Evolutionary conservation across 1,140 invertebrate genomes (phyloP).

Genomic region (Agrypnia vestita): DNA sequence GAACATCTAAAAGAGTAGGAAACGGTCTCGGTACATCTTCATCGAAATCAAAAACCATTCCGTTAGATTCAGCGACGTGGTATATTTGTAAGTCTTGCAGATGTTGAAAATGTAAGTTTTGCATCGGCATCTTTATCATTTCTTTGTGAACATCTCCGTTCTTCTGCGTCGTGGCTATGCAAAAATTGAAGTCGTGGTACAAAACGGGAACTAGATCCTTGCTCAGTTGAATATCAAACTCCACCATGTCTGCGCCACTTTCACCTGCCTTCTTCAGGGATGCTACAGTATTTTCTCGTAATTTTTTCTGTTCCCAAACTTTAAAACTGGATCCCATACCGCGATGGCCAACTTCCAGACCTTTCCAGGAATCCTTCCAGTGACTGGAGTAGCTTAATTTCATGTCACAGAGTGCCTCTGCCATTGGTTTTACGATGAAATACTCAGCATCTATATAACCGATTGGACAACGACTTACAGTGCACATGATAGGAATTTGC

Average conservation of each 20-base stretch:
- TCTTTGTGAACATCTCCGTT: slow-evolving; percentile 83
- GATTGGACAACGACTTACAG: slow-evolving; percentile 88
- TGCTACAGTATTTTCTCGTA: slow-evolving; percentile 95
- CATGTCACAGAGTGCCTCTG: slow-evolving; percentile 83
- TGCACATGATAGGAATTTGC: slow-evolving; percentile 88
- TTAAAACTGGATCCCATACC: slow-evolving; percentile 84
- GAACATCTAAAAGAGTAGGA: slow-evolving; percentile 86
- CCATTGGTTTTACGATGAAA: slow-evolving; percentile 83
- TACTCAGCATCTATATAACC: slow-evolving; percentile 81
- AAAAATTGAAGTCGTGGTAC: slow-evolving; percentile 96
- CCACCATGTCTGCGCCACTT: slow-evolving; percentile 94
- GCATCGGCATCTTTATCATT: slow-evolving; percentile 90
- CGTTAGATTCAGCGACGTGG: slow-evolving; percentile 84
- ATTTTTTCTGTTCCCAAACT: slow-evolving; percentile 69
- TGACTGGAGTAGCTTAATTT: slow-evolving; percentile 85
- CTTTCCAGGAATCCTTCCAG: slow-evolving; percentile 89
- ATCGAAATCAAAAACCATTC: slow-evolving; percentile 85
- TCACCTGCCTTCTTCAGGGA: slow-evolving; percentile 91
- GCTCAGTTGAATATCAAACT: slow-evolving; percentile 96
- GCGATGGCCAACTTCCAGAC: slow-evolving; percentile 93
- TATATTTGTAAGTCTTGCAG: slow-evolving; percentile 84
- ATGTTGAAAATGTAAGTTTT: slow-evolving; percentile 91
- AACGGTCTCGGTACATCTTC: slow-evolving; percentile 94
- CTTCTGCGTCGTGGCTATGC: slow-evolving; percentile 90
- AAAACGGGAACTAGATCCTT: slow-evolving; percentile 96